Percentiles rank a stretch among this genome's conserved stretches.
These are phyloP conservation scores for Calycopis cecrops DNA, from an alignment of 1,140 invertebrate species.

Conservation along the genomic window DNA sequence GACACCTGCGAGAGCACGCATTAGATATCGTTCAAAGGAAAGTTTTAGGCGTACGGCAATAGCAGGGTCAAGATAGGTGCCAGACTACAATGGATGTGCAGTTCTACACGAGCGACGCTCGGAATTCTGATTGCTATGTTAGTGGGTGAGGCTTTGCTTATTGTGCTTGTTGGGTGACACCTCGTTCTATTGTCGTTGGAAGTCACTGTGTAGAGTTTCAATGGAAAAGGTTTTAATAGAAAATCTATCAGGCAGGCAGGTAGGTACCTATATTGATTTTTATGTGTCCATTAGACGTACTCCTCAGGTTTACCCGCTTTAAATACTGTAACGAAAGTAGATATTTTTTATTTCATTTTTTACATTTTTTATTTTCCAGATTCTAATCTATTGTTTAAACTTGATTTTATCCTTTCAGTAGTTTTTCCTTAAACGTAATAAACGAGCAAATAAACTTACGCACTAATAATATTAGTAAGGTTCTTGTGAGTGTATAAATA, in stretches of 20 bases:
- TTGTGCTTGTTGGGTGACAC: conserved; percentile 41
- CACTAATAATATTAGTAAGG: too few species aligned
- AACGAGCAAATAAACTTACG: too few species aligned
- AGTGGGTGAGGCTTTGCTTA: conserved; percentile 41
- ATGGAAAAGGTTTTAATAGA: conserved; percentile 15
- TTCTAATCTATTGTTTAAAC: too few species aligned
- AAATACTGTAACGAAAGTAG: too few species aligned
- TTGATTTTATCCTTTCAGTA: too few species aligned
- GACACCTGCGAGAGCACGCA: conserved; percentile 24
- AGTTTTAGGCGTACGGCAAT: conserved; percentile 5
- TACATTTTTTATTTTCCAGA: too few species aligned
- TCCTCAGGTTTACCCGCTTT: too few species aligned
- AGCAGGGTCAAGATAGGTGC: conserved; percentile 22
- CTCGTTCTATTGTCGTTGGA: conserved; percentile 27
- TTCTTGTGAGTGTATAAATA: too few species aligned
- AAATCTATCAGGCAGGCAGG: background rate
- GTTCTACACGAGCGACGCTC: conserved; percentile 35
- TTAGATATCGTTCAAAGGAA: conserved; percentile 16
- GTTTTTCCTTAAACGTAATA: too few species aligned
- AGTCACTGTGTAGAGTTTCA: conserved; percentile 10
- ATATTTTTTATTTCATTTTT: too few species aligned
- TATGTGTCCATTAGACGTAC: background rate
- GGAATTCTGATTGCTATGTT: conserved; percentile 45
- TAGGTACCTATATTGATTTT: background rate
- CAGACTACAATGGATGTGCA: conserved; percentile 28